Percentiles rank a stretch among this genome's conserved stretches.
Evolutionary conservation across 1,140 invertebrate species (phyloP).

Genomic region (Antheraea pernyi): DNA sequence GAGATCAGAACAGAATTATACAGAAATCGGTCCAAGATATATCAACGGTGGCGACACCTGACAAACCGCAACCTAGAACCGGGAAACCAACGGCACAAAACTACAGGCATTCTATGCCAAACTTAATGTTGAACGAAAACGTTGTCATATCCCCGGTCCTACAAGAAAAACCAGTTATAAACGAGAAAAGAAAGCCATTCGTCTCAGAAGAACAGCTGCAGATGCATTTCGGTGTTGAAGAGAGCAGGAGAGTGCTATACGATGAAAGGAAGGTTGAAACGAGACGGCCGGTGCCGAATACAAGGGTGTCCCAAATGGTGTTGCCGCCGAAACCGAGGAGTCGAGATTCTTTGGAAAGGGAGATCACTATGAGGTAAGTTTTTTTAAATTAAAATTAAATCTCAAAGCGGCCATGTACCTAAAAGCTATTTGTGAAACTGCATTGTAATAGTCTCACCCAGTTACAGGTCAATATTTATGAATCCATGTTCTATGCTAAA

Average conservation of each 20-base stretch:
- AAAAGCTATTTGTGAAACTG: too few species aligned
- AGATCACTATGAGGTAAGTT: conserved; percentile 70
- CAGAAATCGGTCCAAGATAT: conserved; percentile 84
- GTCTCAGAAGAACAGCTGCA: conserved; percentile 71
- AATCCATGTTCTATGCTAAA: too few species aligned
- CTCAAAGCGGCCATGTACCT: too few species aligned
- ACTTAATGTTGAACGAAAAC: conserved; percentile 78
- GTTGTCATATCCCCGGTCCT: conserved; percentile 38
- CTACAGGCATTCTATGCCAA: conserved; percentile 86
- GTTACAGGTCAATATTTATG: too few species aligned
- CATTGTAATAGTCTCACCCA: too few species aligned
- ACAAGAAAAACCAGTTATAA: conserved; percentile 39
- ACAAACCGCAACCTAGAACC: conserved; percentile 44
- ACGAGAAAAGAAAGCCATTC: conserved; percentile 66
- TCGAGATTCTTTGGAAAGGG: conserved; percentile 64
- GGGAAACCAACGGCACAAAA: conserved; percentile 55
- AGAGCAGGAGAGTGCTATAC: conserved; percentile 64
- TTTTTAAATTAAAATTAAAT: too few species aligned
- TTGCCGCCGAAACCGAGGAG: conserved; percentile 63
- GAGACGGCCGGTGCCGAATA: conserved; percentile 18
- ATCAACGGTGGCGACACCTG: conserved; percentile 47
- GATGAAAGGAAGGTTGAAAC: conserved; percentile 43
- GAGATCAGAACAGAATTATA: conserved; percentile 81
- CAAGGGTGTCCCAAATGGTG: conserved; percentile 47
- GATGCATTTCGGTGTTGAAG: conserved; percentile 68